These are phyloP conservation scores for Drosophila tropicalis DNA, from an alignment of 1,140 invertebrate species.

Conservation along the genomic window DNA sequence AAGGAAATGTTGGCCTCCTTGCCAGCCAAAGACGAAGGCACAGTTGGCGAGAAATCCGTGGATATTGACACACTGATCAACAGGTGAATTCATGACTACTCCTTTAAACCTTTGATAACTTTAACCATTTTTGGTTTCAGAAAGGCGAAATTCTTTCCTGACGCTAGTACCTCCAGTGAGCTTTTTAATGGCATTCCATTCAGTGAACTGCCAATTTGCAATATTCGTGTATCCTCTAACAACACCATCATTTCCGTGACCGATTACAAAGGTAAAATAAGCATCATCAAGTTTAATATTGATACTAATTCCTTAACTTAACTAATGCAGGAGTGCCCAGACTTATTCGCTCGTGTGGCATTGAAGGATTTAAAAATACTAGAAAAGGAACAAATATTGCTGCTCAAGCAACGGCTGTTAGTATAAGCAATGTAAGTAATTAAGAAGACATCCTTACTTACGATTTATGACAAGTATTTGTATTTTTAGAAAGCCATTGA, in stretches of 20 bases:
- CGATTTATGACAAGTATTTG: background rate
- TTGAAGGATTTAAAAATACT: slow-evolving; percentile 97
- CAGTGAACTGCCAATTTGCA: slow-evolving; percentile 91
- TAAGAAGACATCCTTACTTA: background rate
- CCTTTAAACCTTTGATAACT: background rate
- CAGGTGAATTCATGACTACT: slow-evolving; percentile 54
- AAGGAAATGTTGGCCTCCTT: slow-evolving; percentile 85
- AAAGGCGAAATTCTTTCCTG: slow-evolving; percentile 89
- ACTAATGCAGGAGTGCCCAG: slow-evolving; percentile 84
- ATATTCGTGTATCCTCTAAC: slow-evolving; percentile 92
- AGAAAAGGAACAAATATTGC: slow-evolving; percentile 98
- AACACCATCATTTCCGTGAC: slow-evolving; percentile 93
- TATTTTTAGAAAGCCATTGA: slow-evolving; percentile 88
- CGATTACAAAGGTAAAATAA: slow-evolving; percentile 86
- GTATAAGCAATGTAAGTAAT: slow-evolving; percentile 73
- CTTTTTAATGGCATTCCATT: slow-evolving; percentile 92
- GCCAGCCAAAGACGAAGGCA: slow-evolving; percentile 87
- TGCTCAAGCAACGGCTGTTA: slow-evolving; percentile 95
- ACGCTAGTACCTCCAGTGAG: slow-evolving; percentile 87
- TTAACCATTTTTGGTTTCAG: slow-evolving; percentile 83
- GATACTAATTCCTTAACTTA: background rate
- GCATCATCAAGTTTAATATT: background rate
- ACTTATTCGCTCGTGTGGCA: slow-evolving; percentile 89
- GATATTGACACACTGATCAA: slow-evolving; percentile 85
- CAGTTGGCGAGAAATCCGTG: slow-evolving; percentile 86